phyloP scores from a whole-genome alignment of 2,797 vertebrate genomes.

The Alfaro cultratus region DNA sequence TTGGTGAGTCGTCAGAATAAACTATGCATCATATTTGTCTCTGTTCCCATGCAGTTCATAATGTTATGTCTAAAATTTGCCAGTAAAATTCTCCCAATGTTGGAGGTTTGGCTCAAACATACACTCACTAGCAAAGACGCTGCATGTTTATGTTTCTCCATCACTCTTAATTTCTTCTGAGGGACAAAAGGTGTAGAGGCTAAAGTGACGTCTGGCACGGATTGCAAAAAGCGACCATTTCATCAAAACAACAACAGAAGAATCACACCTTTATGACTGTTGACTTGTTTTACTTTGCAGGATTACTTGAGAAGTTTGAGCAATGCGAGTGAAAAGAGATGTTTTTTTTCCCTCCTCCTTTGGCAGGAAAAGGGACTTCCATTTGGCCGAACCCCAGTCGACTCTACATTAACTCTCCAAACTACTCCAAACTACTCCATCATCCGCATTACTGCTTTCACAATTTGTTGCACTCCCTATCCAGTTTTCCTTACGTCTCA shows the following conservation, averaged over 20 bases:
- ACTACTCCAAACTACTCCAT: constrained; percentile 52
- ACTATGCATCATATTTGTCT: not conserved
- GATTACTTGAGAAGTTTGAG: constrained; percentile 16
- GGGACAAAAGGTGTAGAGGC: not conserved
- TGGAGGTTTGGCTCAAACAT: not conserved
- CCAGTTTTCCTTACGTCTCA: constrained; percentile 44
- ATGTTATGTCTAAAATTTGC: not conserved
- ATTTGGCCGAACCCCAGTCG: constrained; percentile 22
- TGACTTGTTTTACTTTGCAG: not conserved
- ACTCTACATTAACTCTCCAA: constrained; percentile 45
- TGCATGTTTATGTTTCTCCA: not conserved
- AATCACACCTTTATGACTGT: not conserved
- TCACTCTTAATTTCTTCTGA: not conserved
- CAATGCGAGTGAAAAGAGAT: not conserved
- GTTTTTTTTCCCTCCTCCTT: not conserved
- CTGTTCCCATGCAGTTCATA: not conserved
- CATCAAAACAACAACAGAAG: not conserved
- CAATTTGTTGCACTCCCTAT: constrained; percentile 37
- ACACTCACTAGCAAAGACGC: not conserved
- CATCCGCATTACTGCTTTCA: constrained; percentile 34
- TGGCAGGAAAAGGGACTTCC: constrained; percentile 26
- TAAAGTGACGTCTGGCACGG: not conserved
- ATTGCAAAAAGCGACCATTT: not conserved
- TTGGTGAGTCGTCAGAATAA: not conserved
- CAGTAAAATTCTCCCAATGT: not conserved